Evolutionary conservation across 1,140 invertebrate species (phyloP).

Genomic region (Saccostrea cuccullata): DNA sequence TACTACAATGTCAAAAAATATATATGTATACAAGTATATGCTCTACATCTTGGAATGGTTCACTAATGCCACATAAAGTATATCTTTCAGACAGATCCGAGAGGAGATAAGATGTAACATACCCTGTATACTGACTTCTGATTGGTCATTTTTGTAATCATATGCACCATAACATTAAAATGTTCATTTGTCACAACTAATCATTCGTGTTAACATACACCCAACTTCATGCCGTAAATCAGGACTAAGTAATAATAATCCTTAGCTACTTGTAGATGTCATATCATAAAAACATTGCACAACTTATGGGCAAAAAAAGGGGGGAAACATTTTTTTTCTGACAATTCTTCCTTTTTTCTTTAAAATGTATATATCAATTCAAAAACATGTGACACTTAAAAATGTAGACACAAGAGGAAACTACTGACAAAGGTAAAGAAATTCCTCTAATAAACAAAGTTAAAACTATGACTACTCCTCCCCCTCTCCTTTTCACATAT

Average conservation of each 20-base stretch:
- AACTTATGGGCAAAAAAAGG: too few relatives aligned
- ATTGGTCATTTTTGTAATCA: slow-evolving; percentile 1
- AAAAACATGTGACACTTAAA: too few relatives aligned
- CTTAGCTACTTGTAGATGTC: not conserved
- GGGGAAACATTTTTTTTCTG: too few relatives aligned
- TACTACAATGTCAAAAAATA: not conserved
- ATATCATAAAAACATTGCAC: not conserved
- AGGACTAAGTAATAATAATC: not conserved
- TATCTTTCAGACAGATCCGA: not conserved
- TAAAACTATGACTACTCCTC: not conserved
- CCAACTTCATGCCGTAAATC: not conserved
- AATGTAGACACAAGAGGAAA: too few relatives aligned
- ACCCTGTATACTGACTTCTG: slow-evolving; percentile 23
- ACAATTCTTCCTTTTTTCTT: too few relatives aligned
- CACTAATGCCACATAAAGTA: slow-evolving; percentile 20
- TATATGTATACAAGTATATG: slow-evolving; percentile 2
- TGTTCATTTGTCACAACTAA: not conserved
- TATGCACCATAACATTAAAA: not conserved
- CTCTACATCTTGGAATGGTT: slow-evolving; percentile 14
- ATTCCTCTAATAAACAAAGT: not conserved
- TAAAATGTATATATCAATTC: too few relatives aligned
- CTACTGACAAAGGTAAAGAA: not conserved
- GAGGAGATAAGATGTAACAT: not conserved
- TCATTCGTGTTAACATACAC: not conserved
- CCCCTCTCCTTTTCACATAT: not conserved